Percentiles rank a stretch among this genome's conserved stretches.
These are phyloP conservation scores for Quadroppia sp. DNA, from an alignment of 2,888 invertebrate genomes.

Conservation along the genomic window DNA sequence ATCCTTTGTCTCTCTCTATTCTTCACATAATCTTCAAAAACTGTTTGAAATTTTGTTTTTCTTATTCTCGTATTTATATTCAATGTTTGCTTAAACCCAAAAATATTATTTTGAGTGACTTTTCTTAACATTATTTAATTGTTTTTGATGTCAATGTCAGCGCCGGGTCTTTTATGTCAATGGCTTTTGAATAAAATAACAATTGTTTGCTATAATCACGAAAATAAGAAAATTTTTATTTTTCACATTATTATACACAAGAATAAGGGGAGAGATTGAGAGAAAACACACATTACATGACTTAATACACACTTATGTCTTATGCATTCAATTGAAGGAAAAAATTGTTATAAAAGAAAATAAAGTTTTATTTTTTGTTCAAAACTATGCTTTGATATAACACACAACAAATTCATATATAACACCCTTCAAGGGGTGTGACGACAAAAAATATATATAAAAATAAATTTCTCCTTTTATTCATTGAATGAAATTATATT, in stretches of 20 bases:
- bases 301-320: background rate
- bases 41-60: background rate
- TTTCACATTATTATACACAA: background rate
- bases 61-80: background rate
- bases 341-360: background rate
- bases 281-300: background rate
- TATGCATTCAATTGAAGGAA: background rate
- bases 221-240: background rate
- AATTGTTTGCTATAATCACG: background rate
- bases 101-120: background rate
- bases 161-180: background rate
- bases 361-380: background rate
- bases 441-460: background rate
- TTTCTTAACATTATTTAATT: background rate
- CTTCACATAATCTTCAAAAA: background rate
- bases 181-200: background rate
- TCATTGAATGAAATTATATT: background rate
- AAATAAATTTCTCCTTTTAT: background rate
- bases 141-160: background rate
- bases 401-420: background rate
- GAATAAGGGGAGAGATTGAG: background rate
- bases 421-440: background rate
- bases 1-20: background rate
- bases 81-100: background rate
- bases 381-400: background rate